Conservation (phyloP, 1,140 invertebrate species). For the Drosophila nigromelanica region DNA sequence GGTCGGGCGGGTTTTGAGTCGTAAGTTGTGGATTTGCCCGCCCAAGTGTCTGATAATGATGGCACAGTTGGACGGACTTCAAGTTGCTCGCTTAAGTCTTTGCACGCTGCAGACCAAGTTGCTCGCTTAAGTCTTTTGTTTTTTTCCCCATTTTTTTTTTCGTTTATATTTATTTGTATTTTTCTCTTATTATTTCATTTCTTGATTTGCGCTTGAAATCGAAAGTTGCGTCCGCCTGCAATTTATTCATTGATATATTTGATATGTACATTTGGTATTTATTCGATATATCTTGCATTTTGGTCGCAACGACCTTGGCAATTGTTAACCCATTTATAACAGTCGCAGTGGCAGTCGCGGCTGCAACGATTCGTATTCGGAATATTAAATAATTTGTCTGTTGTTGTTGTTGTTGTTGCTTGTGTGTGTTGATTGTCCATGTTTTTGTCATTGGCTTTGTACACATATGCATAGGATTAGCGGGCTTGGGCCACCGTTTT, state of each 20-base stretch:
- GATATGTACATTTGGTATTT: conserved; percentile 37
- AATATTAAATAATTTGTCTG: conserved; percentile 60
- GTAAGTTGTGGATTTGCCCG: neutral
- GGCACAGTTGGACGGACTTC: neutral
- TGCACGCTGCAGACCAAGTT: conserved; percentile 47
- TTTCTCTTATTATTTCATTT: conserved; percentile 8
- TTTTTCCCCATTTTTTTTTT: conserved; percentile 9
- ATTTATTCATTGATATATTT: conserved; percentile 19
- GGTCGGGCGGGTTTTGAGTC: neutral
- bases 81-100: conserved; percentile 46
- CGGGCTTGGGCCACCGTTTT: neutral
- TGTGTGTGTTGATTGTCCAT: neutral
- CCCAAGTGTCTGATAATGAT: conserved; percentile 7
- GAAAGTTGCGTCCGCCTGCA: conserved; percentile 19
- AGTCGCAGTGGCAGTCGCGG: conserved; percentile 19
- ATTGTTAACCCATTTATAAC: conserved; percentile 64
- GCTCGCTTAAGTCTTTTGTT: conserved; percentile 67
- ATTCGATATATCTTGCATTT: conserved; percentile 31
- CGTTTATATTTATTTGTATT: conserved; percentile 9
- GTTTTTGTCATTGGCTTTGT: neutral
- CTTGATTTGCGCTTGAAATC: conserved; percentile 4
- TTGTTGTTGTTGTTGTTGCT: conserved; percentile 25
- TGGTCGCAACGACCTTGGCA: conserved; percentile 60
- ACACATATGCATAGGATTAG: conserved; percentile 1
- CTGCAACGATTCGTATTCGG: conserved; percentile 75